Conservation (phyloP, 2,797 vertebrate species). For the Enteromius treurensis region DNA sequence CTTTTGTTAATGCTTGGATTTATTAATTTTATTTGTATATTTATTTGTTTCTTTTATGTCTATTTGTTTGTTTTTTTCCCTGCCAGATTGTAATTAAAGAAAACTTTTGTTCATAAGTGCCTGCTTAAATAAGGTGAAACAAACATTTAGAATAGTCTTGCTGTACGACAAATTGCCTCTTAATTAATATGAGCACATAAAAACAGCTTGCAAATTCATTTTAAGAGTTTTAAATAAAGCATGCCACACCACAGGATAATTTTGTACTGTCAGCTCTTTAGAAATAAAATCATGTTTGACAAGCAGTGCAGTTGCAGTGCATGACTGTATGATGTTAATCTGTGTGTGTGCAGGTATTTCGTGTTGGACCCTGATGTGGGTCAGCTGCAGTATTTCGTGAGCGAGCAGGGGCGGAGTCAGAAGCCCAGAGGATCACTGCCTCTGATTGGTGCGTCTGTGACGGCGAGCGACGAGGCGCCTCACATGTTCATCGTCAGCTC, state of each 20-base stretch:
- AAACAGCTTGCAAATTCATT: background rate
- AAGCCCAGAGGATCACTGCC: slow-evolving; percentile 92
- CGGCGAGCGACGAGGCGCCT: slow-evolving; percentile 89
- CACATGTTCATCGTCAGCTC: slow-evolving; percentile 93
- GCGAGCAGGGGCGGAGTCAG: slow-evolving; percentile 90
- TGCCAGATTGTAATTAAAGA: no score
- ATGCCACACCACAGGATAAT: background rate
- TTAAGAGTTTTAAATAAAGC: background rate
- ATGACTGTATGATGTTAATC: background rate
- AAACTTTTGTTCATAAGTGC: no score
- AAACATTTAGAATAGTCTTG: background rate
- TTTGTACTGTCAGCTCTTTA: no score
- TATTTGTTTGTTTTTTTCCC: background rate
- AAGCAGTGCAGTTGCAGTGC: background rate
- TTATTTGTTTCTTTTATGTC: background rate
- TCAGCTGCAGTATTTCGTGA: slow-evolving; percentile 94
- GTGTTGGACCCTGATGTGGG: slow-evolving; percentile 91
- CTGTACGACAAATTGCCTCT: background rate
- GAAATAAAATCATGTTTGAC: background rate
- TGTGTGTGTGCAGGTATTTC: slow-evolving; percentile 84
- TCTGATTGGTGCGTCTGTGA: slow-evolving; percentile 90
- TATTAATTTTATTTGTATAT: background rate
- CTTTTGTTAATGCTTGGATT: background rate
- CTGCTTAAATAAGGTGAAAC: no score
- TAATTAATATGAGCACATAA: background rate